phyloP scores from a whole-genome alignment of 1,140 invertebrate genomes.

The Calliopsis andreniformis region DNA sequence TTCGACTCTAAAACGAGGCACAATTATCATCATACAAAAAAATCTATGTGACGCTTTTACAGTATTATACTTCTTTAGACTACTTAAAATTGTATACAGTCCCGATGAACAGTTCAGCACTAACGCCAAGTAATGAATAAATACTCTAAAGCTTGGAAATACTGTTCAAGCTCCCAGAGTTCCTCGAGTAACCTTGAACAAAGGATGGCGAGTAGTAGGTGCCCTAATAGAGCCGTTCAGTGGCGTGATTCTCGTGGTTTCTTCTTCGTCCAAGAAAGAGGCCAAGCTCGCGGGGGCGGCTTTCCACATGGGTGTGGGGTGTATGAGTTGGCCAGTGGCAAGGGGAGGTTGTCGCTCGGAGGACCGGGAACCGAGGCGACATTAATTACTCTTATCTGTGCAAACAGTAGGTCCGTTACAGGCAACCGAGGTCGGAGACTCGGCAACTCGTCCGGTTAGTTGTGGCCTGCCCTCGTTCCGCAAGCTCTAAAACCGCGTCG shows the following conservation, averaged over 20 bases:
- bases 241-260: constrained; percentile 15
- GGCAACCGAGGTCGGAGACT: constrained; percentile 53
- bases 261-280: constrained; percentile 12
- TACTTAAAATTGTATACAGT: too few relatives aligned
- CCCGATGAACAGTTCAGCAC: too few relatives aligned
- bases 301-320: background rate
- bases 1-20: too few relatives aligned
- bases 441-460: constrained; percentile 62
- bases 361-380: constrained; percentile 54
- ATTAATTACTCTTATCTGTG: constrained; percentile 74
- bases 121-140: too few relatives aligned
- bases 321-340: constrained; percentile 18
- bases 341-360: constrained; percentile 35
- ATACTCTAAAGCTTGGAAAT: too few relatives aligned
- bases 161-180: too few relatives aligned
- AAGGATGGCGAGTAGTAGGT: background rate
- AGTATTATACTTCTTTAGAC: too few relatives aligned
- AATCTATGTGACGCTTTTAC: too few relatives aligned
- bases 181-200: too few relatives aligned
- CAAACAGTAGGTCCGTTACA: constrained; percentile 69
- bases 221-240: constrained; percentile 17
- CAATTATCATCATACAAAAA: too few relatives aligned
- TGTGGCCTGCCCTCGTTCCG: constrained; percentile 62
- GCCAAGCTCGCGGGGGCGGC: background rate
- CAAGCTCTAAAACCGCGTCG: constrained; percentile 63